Evolutionary conservation across 2,888 invertebrate species (phyloP).

Genomic region (Vanessa cardui): DNA sequence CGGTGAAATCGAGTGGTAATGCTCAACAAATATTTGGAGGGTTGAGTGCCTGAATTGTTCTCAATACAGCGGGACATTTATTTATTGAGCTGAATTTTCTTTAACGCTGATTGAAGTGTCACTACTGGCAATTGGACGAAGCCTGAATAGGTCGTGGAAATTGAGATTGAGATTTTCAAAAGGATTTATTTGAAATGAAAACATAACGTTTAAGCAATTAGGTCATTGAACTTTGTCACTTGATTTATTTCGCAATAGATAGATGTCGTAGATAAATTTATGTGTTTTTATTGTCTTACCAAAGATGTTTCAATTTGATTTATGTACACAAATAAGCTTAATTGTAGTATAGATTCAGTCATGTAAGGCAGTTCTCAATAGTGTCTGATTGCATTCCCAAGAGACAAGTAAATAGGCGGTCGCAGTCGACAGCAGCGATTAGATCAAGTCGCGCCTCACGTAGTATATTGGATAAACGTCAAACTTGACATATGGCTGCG

Average conservation of each 20-base stretch:
- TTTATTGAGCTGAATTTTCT: slow-evolving; percentile 29
- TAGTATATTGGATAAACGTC: slow-evolving; percentile 79
- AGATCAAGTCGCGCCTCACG: slow-evolving; percentile 67
- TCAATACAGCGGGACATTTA: slow-evolving; percentile 32
- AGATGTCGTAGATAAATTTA: not conserved
- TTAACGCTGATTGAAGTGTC: slow-evolving; percentile 33
- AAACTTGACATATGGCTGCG: slow-evolving; percentile 72
- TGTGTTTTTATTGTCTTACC: too few relatives aligned
- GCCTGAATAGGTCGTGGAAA: slow-evolving; percentile 17
- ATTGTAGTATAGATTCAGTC: slow-evolving; percentile 8
- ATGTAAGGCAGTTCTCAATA: slow-evolving; percentile 36
- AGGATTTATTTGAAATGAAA: slow-evolving; percentile 21
- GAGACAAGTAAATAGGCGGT: slow-evolving; percentile 56
- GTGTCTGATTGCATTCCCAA: slow-evolving; percentile 51
- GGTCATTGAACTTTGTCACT: not conserved
- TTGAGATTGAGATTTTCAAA: slow-evolving; percentile 27
- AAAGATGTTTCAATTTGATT: too few relatives aligned
- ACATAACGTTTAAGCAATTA: slow-evolving; percentile 14
- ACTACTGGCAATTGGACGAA: slow-evolving; percentile 22
- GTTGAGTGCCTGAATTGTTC: slow-evolving; percentile 43
- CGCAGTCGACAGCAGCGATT: slow-evolving; percentile 59
- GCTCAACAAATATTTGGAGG: slow-evolving; percentile 67
- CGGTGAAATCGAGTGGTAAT: slow-evolving; percentile 63
- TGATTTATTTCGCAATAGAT: not conserved
- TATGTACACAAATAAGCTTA: not conserved